Conservation (phyloP, 2,888 invertebrate genomes). For the Willowsia nigromaculata region DNA sequence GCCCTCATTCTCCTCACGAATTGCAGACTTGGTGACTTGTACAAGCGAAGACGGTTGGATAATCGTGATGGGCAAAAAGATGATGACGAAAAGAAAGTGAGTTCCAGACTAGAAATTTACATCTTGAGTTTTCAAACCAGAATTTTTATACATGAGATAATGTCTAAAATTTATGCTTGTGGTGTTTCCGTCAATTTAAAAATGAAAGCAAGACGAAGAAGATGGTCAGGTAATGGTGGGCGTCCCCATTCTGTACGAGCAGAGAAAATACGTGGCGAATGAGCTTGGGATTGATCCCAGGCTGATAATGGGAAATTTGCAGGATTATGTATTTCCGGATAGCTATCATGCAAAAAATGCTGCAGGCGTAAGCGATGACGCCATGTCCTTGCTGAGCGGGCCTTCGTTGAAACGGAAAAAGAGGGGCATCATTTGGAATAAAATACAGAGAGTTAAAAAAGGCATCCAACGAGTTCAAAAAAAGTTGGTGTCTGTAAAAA, state of each 20-base stretch:
- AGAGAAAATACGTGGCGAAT: conserved; percentile 52
- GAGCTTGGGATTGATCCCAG: conserved; percentile 56
- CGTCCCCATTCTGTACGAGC: conserved; percentile 64
- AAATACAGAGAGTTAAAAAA: conserved; percentile 65
- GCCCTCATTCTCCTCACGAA: conserved; percentile 30
- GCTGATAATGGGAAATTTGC: conserved; percentile 43
- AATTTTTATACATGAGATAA: too few species aligned
- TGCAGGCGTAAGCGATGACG: not conserved
- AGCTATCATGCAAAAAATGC: conserved; percentile 1
- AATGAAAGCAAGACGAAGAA: conserved; percentile 40
- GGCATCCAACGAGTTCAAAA: conserved; percentile 61
- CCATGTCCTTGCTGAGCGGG: not conserved
- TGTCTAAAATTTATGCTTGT: not conserved
- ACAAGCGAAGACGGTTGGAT: conserved; percentile 33
- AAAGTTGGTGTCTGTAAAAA: conserved; percentile 10
- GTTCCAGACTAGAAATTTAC: not conserved
- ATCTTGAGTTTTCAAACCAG: too few species aligned
- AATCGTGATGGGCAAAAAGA: not conserved
- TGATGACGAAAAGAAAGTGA: conserved; percentile 30
- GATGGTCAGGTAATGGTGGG: conserved; percentile 50
- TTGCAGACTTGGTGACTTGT: conserved; percentile 37
- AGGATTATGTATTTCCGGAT: conserved; percentile 49
- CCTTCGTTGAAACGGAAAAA: conserved; percentile 19
- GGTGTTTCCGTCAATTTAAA: not conserved
- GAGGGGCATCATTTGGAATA: conserved; percentile 70